Conservation (phyloP, 1,140 invertebrate genomes). For the Onthophagus taurus region DNA sequence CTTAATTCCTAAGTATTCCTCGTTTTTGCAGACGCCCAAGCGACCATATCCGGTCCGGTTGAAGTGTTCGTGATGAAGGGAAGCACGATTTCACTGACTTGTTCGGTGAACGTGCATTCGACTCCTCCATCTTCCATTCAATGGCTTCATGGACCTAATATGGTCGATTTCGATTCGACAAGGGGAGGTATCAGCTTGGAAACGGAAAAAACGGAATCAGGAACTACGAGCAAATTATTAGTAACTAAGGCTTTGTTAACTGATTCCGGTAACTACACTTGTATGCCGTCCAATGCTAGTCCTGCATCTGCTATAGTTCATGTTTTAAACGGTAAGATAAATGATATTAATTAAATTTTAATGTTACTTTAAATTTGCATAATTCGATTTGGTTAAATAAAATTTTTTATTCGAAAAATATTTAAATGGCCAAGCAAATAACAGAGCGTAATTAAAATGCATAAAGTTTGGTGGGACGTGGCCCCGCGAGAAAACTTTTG, state of each 20-base stretch:
- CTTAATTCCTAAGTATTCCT: no score
- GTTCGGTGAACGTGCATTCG: conserved; percentile 78
- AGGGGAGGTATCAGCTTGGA: conserved; percentile 80
- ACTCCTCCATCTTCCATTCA: conserved; percentile 65
- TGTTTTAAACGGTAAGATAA: conserved; percentile 73
- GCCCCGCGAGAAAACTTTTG: no score
- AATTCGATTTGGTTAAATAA: no score
- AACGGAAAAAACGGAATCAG: conserved; percentile 80
- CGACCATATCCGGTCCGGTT: conserved; percentile 73
- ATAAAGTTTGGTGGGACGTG: no score
- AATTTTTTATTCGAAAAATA: no score
- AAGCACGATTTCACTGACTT: conserved; percentile 81
- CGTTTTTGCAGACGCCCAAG: conserved; percentile 71
- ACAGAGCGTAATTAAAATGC: no score
- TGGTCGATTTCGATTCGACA: conserved; percentile 79
- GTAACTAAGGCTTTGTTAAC: conserved; percentile 74
- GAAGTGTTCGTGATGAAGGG: conserved; percentile 84
- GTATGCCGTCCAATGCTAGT: conserved; percentile 77
- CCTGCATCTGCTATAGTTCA: conserved; percentile 80
- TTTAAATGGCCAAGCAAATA: no score
- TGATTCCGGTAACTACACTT: conserved; percentile 86
- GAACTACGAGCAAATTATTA: conserved; percentile 79
- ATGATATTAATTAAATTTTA: no score
- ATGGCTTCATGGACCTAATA: conserved; percentile 72
- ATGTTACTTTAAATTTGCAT: no score